Percentiles rank a stretch among this genome's conserved stretches.
These are phyloP conservation scores for Callinectes sapidus DNA, from an alignment of 2,888 invertebrate genomes.

Conservation along the genomic window DNA sequence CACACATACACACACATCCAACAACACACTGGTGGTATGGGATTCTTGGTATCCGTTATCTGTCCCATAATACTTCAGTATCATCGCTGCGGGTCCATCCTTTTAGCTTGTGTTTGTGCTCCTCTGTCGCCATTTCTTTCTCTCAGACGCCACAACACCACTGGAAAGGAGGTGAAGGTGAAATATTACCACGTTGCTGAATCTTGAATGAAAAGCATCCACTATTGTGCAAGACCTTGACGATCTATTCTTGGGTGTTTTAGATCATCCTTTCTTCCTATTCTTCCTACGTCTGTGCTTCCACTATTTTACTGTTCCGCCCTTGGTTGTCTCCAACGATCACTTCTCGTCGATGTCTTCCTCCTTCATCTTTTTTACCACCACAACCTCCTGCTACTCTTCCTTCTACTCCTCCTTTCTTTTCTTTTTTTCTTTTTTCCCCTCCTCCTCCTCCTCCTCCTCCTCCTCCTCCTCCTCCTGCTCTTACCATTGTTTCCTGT, in stretches of 20 bases:
- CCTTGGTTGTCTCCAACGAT: not conserved
- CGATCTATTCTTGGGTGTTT: not conserved
- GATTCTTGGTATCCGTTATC: not conserved
- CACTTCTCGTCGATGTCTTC: not conserved
- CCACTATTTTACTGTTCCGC: too few relatives aligned
- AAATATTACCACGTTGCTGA: too few relatives aligned
- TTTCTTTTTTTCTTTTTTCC: not conserved
- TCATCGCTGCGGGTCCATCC: not conserved
- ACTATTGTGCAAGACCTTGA: too few relatives aligned
- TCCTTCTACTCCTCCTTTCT: not conserved
- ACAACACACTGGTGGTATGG: too few relatives aligned
- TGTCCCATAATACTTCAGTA: too few relatives aligned
- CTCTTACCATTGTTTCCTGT: too few relatives aligned
- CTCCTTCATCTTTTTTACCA: not conserved
- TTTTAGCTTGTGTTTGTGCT: not conserved
- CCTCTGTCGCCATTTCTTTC: too few relatives aligned
- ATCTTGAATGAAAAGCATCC: not conserved
- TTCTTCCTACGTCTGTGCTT: not conserved
- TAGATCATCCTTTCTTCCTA: too few relatives aligned
- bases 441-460: not conserved
- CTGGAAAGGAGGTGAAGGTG: too few relatives aligned
- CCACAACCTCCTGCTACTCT: not conserved
- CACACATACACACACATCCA: not conserved
- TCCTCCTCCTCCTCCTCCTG: not conserved
- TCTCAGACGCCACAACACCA: too few relatives aligned